Evolutionary conservation across 2,888 invertebrate genomes (phyloP).

Genomic region (Cheilosia grossa): DNA sequence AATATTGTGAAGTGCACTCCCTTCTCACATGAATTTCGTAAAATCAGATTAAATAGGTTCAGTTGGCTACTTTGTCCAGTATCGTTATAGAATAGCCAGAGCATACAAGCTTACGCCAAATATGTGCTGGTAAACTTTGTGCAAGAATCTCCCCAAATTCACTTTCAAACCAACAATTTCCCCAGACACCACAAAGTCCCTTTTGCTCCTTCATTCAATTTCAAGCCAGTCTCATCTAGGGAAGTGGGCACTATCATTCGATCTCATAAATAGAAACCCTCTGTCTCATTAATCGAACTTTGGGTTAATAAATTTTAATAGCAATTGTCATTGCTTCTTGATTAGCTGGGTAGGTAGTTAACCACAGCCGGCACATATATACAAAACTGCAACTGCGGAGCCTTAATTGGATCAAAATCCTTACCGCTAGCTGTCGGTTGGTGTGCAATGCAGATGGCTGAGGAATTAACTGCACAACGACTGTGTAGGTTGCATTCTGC

Average conservation of each 20-base stretch:
- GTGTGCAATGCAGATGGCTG: slow-evolving; percentile 46
- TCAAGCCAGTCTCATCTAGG: not conserved
- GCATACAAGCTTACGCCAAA: too few species aligned
- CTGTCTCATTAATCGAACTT: slow-evolving; percentile 39
- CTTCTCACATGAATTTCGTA: too few species aligned
- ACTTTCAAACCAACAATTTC: not conserved
- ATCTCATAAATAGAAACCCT: slow-evolving; percentile 22
- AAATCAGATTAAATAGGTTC: too few species aligned
- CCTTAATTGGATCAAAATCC: slow-evolving; percentile 64
- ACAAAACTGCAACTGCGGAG: not conserved
- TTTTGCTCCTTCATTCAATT: not conserved
- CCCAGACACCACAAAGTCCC: not conserved
- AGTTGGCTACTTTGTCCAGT: too few species aligned
- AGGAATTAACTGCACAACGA: slow-evolving; percentile 37
- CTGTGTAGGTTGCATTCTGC: slow-evolving; percentile 39
- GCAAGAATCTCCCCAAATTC: not conserved
- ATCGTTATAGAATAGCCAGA: too few species aligned
- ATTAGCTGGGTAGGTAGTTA: slow-evolving; percentile 20
- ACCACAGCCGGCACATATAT: not conserved
- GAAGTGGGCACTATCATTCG: not conserved
- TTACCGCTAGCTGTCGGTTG: slow-evolving; percentile 37
- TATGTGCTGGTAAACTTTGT: too few species aligned
- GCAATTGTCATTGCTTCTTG: slow-evolving; percentile 49
- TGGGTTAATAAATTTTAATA: slow-evolving; percentile 48
- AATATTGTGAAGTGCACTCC: too few species aligned